Evolutionary conservation across 2,113 vertebrate species (phyloP), one percentile per base, ranked within the genome.

Genomic region (Baryphthengus martii): DNA sequence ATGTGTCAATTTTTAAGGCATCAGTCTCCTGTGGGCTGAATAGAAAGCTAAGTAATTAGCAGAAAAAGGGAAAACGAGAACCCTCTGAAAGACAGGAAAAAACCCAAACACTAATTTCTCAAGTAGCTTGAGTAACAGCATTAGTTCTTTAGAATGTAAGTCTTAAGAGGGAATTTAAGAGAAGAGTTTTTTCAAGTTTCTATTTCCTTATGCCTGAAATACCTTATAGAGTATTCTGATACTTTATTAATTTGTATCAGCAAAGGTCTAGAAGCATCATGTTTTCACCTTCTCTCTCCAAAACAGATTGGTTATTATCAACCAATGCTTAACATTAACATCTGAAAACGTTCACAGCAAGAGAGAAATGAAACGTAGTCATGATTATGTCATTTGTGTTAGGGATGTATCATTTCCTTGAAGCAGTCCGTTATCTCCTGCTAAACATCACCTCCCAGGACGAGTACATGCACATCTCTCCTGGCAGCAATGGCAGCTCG

Each of bases 381-480:
- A 45, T 0, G 17, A 68, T 31, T 33, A 35, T 2, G 24, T 42
- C 15, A 11, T 11, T 20, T 26, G 35, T 2, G 26, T 21, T n/a
- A 33, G 13, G 25, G 25, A 53, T 11, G 7, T 5, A 11, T 31
- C 4, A 31, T 8, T 91, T 70, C 55, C 63, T 26, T 29, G 21
- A 33, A 53, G 25, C 55, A 33, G 9, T 3, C 37, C 42, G 2
- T 8, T 8, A 31, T 20, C 84, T 91, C 74, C 89, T 33, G 47
- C n/a, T 52, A 28, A 81, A 52, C 68, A 25, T 2, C 13, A 10
- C 0, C 40, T 40, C 59, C 20, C 18, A 15, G 31, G 5, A 10
- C 3, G 24, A 28, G 8, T 13, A 33, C 31, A 20, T 0, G 14
- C 1, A 13, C 1, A 1, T 23, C 37, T 33, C 42, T 65, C 7